Evolutionary conservation across 2,888 invertebrate species (phyloP), one percentile per base, ranked within the genome.

Genomic region (Elegia similella): DNA sequence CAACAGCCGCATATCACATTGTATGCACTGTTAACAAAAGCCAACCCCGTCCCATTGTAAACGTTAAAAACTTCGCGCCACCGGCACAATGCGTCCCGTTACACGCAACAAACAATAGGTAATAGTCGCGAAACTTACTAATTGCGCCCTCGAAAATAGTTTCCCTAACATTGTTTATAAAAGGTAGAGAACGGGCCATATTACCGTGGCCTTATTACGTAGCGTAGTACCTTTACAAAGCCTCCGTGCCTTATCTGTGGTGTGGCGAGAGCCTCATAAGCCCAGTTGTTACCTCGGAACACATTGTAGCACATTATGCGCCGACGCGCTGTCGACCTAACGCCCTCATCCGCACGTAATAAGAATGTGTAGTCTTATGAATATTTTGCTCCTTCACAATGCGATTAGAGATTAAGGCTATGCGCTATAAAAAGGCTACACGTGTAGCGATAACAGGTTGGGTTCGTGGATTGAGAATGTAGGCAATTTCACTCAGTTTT

Each of bases 251-350:
- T 87, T 89, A 88, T 88, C 88, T 84, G 78, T 75, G 76, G 80
- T 70, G 76, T 80, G 84, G 78, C 75, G 74, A 79, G 82, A 82
- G 82, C 79, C 80, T 82, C 81, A 81, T 88, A 88, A 87, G 86
- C 88, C 70, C 81, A 81, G 86, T 86, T 85, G 86, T 86, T 88
- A 88, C 88, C 86, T 85, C 80, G 65, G 76, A 86, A 88, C 86
- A 88, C 85, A 86, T 88, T 88, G 86, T 84, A 84, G 75, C 84
- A 86, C 84, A 87, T 88, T 88, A 88, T 85, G 86, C 84, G 80
- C 78, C 76, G 73, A 75, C 75, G 80, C 77, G 77, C 76, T 79
- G 73, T 75, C 81, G 75, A 80, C 80, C 78, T 78, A 79, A 80
- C 79, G 69, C 75, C 65, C 71, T 72, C 80, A 76, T 81, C 72